Base-by-base conservation (phyloP, 2,113 vertebrate species). In the Leptobrachium leishanense region DNA sequence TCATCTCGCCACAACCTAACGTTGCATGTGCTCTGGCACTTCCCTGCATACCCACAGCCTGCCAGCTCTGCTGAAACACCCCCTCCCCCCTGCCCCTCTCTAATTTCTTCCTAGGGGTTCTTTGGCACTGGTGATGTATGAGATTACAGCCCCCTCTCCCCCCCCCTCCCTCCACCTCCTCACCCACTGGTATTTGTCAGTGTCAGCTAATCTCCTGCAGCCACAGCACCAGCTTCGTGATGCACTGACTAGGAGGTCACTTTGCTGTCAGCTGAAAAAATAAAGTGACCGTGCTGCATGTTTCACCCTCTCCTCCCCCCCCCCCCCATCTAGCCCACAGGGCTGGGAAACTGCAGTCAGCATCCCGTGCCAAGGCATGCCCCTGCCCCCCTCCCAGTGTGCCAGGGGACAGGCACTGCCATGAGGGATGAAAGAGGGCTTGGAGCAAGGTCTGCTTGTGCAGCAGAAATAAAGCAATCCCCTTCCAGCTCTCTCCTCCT, bases 211-310 rank as follows among this genome's bases (percentile, higher is more conserved):
- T 12, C 74, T 71, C 63, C 80, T 82, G 74, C 82, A 65, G 77
- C 55, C 86, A 75, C 82, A 73, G 84, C 82, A 86, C 81, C 84
- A 64, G 83, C 91, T 92, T 90, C 81, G 86, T 90, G 89, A 91
- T 81, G 77, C 83, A 41, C 68, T 31, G 20, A 31, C 20, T 74
- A 86, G 82, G 79, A 72, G 77, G 77, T 79, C 68, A 72, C 76
- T 72, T 20, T 79, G 69, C 40, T 79, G 76, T 72, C 59, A 66
- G 42, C 77, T 79, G 59, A 59, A 79, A 72, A n/a, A 84, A 83
- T 86, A 83, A 82, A 77, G 80, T 1, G 73, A 79, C 69, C 53
- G 81, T 75, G 55, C 39, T 31, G 57, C 63, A 12, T 3, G 15
- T 64, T 20, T 46, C 13, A 62, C 66, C 40, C 54, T 8, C 46